Conservation (phyloP, 1,140 invertebrate species). For the Heliconius eleuchia region DNA sequence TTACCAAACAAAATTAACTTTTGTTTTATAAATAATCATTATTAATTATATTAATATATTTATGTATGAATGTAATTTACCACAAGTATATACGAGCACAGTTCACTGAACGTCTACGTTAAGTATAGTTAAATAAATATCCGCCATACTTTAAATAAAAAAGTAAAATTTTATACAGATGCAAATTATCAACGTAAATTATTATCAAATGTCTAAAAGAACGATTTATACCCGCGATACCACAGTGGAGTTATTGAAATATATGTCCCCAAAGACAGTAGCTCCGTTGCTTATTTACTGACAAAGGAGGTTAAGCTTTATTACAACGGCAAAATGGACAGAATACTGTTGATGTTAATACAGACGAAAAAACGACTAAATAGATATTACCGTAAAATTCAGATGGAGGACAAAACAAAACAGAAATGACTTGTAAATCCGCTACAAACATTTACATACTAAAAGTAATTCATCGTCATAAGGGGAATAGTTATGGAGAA, state of each 20-base stretch:
- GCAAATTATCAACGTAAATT: slow-evolving; percentile 69
- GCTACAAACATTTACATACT: slow-evolving; percentile 60
- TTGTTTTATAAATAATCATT: background rate
- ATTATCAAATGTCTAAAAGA: slow-evolving; percentile 68
- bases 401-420: slow-evolving; percentile 60
- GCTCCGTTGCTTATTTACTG: slow-evolving; percentile 30
- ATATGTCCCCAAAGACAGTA: slow-evolving; percentile 67
- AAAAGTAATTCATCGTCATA: slow-evolving; percentile 10
- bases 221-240: slow-evolving; percentile 65
- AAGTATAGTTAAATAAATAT: slow-evolving; percentile 29
- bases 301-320: slow-evolving; percentile 33
- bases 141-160: slow-evolving; percentile 31
- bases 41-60: background rate
- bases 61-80: background rate
- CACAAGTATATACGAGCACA: background rate
- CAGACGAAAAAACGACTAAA: slow-evolving; percentile 49
- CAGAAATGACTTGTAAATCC: slow-evolving; percentile 67
- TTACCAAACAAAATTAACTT: slow-evolving; percentile 11
- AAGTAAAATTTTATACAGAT: slow-evolving; percentile 49
- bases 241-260: slow-evolving; percentile 70
- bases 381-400: slow-evolving; percentile 55
- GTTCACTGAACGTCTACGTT: background rate
- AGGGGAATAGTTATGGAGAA: background rate
- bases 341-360: background rate
- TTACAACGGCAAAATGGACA: background rate